Evolutionary conservation across 2,113 vertebrate species (phyloP).

Genomic region (Puntigrus tetrazona): DNA sequence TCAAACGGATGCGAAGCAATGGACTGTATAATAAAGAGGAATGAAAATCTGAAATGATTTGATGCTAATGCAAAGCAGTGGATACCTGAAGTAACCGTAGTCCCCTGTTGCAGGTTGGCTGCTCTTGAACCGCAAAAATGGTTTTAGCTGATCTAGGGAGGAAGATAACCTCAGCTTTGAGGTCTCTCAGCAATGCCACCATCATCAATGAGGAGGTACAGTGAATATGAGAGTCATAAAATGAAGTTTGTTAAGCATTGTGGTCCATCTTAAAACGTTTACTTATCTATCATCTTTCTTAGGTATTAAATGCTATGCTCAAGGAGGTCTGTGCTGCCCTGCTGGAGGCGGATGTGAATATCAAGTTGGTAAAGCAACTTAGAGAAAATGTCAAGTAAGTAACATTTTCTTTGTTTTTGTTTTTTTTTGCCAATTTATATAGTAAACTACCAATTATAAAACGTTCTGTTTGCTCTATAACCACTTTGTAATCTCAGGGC

Average conservation of each 20-base stretch:
- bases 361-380: constrained; percentile 96
- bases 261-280: background rate
- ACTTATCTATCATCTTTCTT: constrained; percentile 16
- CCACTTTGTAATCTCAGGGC: constrained; percentile 72
- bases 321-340: constrained; percentile 98
- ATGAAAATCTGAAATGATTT: no score
- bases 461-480: background rate
- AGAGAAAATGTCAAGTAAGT: constrained; percentile 98
- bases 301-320: constrained; percentile 98
- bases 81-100: background rate
- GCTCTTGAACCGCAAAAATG: constrained; percentile 79
- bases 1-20: no score
- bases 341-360: constrained; percentile 98
- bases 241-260: background rate
- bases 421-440: background rate
- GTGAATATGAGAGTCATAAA: background rate
- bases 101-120: constrained; percentile 1
- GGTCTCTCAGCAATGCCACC: constrained; percentile 97
- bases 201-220: constrained; percentile 98
- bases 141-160: constrained; percentile 96
- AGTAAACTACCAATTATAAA: background rate
- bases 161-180: constrained; percentile 97
- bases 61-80: no score
- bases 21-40: no score
- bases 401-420: background rate